phyloP scores from a whole-genome alignment of 2,113 vertebrate species.

The Speoplatyrhinus poulsoni region DNA sequence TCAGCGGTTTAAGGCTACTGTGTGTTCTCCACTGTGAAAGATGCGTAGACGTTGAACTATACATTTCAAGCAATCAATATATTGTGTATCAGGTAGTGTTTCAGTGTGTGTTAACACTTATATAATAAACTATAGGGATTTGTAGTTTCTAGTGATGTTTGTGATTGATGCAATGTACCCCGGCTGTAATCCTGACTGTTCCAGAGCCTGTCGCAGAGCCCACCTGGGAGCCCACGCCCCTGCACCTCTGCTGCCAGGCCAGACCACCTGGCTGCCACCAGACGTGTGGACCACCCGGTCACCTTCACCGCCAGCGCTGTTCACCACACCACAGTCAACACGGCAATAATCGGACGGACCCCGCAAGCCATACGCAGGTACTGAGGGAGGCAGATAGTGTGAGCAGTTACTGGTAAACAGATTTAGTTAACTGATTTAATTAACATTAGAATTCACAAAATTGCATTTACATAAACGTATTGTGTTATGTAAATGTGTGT shows the following conservation, averaged over 20 bases:
- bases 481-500: no score
- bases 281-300: constrained; percentile 71
- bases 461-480: no score
- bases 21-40: no score
- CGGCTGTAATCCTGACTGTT: constrained; percentile 5
- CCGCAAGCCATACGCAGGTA: constrained; percentile 84
- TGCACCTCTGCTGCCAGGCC: not conserved
- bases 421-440: no score
- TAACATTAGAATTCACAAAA: no score
- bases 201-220: constrained; percentile 52
- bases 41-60: not conserved
- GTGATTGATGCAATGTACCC: no score
- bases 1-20: no score
- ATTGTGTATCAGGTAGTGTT: not conserved
- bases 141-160: not conserved
- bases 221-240: constrained; percentile 8
- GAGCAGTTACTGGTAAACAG: no score
- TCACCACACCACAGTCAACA: constrained; percentile 66
- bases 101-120: no score
- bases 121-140: no score
- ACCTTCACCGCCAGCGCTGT: constrained; percentile 74
- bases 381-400: not conserved
- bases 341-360: constrained; percentile 84
- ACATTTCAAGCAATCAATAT: not conserved
- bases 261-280: not conserved